Conservation (phyloP, 2,113 vertebrate species). For the Petaurus breviceps region DNA sequence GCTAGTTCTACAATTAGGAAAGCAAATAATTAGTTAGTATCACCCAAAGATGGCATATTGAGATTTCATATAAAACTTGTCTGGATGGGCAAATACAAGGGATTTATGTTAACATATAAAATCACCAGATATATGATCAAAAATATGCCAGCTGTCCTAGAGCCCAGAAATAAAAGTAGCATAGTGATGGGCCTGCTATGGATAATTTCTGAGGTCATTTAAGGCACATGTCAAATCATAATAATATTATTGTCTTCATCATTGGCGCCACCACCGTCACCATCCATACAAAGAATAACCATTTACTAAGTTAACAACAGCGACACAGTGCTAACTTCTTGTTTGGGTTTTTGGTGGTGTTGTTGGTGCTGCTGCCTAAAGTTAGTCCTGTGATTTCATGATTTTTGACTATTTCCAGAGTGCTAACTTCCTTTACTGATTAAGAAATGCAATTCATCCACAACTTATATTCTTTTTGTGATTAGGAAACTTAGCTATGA, state of each 20-base stretch:
- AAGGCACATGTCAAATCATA: not conserved
- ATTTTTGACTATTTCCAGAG: not conserved
- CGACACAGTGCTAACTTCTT: not conserved
- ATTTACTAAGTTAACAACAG: not conserved
- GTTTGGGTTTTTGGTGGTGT: not conserved
- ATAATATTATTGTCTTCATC: conserved; percentile 1
- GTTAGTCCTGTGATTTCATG: not conserved
- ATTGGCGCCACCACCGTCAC: not conserved
- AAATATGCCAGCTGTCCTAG: not conserved
- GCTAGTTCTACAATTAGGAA: conserved; percentile 18
- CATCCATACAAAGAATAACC: not conserved
- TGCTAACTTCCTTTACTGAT: not conserved
- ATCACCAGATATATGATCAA: not conserved
- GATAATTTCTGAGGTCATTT: not conserved
- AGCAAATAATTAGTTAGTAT: not conserved
- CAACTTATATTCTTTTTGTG: not conserved
- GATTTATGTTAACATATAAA: conserved; percentile 26
- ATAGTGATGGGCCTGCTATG: not conserved
- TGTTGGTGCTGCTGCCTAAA: not conserved
- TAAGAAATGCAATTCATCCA: not conserved
- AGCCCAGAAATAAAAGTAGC: not conserved
- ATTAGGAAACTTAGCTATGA: not conserved
- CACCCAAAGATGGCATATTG: conserved; percentile 14
- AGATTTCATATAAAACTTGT: not conserved
- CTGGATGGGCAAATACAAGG: not conserved